Evolutionary conservation across 2,113 vertebrate genomes (phyloP), one percentile per base, ranked within the genome.

Genomic region (Delphinapterus leucas): DNA sequence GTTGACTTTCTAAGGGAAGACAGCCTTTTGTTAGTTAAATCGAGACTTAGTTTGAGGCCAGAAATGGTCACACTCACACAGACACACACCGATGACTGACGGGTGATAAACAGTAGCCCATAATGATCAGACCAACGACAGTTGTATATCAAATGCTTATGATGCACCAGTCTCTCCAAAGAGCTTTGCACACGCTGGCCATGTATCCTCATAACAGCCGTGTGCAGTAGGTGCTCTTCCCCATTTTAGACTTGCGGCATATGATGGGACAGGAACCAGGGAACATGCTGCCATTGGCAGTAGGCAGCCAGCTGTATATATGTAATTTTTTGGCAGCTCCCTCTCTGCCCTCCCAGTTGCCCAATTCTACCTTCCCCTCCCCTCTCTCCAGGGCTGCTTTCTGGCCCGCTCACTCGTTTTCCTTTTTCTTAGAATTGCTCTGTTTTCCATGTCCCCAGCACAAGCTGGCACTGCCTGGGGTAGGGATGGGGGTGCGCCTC

Each of bases 1-100:
- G 25, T 71, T 73, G 60, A 91, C 77, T 90, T 85, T 91, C 73
- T 94, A 81, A 94, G 79, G 92, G 77, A 86, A 20, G 38, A 33
- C 47, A 86, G 74, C 9, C 63, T 86, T 93, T 91, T 58, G 13
- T 79, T 71, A 80, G 86, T 67, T 90, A 87, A 93, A 87, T 76
- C 21, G 80, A 93, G 79, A 85, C 55, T 21, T 25, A 74, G 21
- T 82, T 17, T 71, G 85, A 96, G 60, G 60, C 47, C 76, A 85
- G 68, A 93, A 70, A 53, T 68, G 55, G 31, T 87, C 61, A 73
- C 77, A 41, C 8, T 23, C 21, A 85, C 58, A 70, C 28, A 33
- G 38, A 93, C 63, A 90, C 33, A 86, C 60, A 53, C 6, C 84
- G 31, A 17, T 92, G 80, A 74, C 21, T 36, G 77, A 36, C 85